phyloP scores from a whole-genome alignment of 2,888 invertebrate species.

The Drosophila pegasa region DNA sequence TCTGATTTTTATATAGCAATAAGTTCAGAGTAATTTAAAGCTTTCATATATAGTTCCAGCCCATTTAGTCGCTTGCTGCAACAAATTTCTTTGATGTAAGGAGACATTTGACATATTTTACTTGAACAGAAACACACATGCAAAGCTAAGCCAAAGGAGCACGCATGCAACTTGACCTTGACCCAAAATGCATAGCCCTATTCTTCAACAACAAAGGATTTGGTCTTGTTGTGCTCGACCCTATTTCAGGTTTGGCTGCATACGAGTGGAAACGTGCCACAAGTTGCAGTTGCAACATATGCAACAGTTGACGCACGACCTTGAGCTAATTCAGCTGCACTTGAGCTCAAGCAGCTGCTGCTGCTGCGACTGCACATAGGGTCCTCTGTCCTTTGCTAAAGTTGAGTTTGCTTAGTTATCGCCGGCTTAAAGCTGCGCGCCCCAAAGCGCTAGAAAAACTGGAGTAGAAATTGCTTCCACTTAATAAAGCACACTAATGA shows the following conservation, averaged over 20 bases:
- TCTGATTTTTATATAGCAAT: neutral
- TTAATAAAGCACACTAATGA: conserved; percentile 81
- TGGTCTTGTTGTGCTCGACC: conserved; percentile 31
- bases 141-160: conserved; percentile 6
- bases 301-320: conserved; percentile 60
- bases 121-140: conserved; percentile 32
- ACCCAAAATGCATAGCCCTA: conserved; percentile 61
- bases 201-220: conserved; percentile 30
- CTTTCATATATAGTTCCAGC: too few species aligned
- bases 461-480: conserved; percentile 65
- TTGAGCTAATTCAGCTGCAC: conserved; percentile 55
- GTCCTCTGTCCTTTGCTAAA: conserved; percentile 12
- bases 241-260: conserved; percentile 40
- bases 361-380: conserved; percentile 8
- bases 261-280: conserved; percentile 47
- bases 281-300: conserved; percentile 62
- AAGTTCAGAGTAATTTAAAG: neutral
- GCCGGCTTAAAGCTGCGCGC: conserved; percentile 27
- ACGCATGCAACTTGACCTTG: conserved; percentile 59
- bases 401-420: conserved; percentile 34
- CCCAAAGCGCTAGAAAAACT: neutral
- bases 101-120: conserved; percentile 57
- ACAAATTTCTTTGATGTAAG: neutral
- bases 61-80: neutral
- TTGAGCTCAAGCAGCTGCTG: conserved; percentile 40